Conservation (phyloP, 2,888 invertebrate genomes). For the Torymus auratus region DNA sequence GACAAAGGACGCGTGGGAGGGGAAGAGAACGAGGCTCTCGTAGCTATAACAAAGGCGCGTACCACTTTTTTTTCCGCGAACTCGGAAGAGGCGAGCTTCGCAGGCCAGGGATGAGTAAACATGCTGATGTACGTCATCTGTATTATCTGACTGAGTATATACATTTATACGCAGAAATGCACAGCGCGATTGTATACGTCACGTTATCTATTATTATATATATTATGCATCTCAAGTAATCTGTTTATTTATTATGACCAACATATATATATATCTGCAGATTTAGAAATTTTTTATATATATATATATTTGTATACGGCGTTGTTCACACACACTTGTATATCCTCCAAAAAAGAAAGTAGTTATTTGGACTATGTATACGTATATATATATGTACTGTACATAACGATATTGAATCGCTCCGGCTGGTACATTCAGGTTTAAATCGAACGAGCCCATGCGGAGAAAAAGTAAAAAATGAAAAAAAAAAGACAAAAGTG, state of each 20-base stretch:
- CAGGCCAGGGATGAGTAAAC: constrained; percentile 73
- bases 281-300: constrained; percentile 1
- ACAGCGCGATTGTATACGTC: not conserved
- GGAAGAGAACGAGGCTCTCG: not conserved
- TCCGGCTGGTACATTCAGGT: constrained; percentile 75
- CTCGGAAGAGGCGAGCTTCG: constrained; percentile 67
- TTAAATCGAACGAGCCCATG: constrained; percentile 64
- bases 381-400: constrained; percentile 58
- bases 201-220: constrained; percentile 15
- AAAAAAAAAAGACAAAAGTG: not conserved
- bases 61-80: not conserved
- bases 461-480: constrained; percentile 7
- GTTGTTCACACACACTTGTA: constrained; percentile 63
- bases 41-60: not conserved
- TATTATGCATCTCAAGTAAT: constrained; percentile 9
- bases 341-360: constrained; percentile 55
- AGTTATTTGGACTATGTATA: constrained; percentile 59
- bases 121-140: constrained; percentile 64
- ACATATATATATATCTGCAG: constrained; percentile 7
- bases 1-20: not conserved
- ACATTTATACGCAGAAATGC: constrained; percentile 35
- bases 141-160: constrained; percentile 42
- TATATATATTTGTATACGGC: constrained; percentile 53
- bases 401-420: constrained; percentile 61
- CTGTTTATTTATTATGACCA: not conserved